Evolutionary conservation across 1,140 invertebrate species (phyloP).

Genomic region (Diuraphis noxia): DNA sequence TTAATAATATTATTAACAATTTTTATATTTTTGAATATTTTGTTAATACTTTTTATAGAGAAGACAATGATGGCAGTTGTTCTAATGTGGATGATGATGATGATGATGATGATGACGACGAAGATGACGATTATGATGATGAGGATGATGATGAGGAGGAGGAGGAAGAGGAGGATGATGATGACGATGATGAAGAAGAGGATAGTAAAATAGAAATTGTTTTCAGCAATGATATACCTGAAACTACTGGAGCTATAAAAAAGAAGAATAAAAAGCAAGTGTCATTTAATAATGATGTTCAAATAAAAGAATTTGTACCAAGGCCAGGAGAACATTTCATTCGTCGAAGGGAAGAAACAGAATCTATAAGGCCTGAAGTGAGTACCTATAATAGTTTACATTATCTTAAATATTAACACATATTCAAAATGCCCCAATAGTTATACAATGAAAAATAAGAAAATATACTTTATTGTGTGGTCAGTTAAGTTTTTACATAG

Average conservation of each 20-base stretch:
- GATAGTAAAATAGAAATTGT: conserved; percentile 43
- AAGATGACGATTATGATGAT: background rate
- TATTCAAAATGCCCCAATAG: background rate
- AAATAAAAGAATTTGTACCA: conserved; percentile 46
- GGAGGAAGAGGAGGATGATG: background rate
- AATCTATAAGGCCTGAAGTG: background rate
- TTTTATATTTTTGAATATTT: conserved; percentile 53
- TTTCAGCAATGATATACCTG: conserved; percentile 31
- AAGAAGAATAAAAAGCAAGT: conserved; percentile 26
- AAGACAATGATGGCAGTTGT: background rate
- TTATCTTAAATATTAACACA: background rate
- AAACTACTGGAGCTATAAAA: background rate
- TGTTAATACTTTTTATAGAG: conserved; percentile 58
- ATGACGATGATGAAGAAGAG: conserved; percentile 1
- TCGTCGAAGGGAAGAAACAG: conserved; percentile 28
- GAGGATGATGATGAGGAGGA: background rate
- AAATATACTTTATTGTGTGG: background rate
- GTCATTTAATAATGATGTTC: conserved; percentile 40
- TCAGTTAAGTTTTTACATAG: background rate
- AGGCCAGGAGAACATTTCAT: conserved; percentile 43
- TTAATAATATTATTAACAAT: background rate
- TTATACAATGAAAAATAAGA: background rate
- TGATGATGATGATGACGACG: background rate
- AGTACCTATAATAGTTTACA: background rate
- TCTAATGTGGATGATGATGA: background rate